Percentiles rank a stretch among this genome's conserved stretches.
phyloP scores from a whole-genome alignment of 2,888 invertebrate genomes.

The Orthosia gothica region DNA sequence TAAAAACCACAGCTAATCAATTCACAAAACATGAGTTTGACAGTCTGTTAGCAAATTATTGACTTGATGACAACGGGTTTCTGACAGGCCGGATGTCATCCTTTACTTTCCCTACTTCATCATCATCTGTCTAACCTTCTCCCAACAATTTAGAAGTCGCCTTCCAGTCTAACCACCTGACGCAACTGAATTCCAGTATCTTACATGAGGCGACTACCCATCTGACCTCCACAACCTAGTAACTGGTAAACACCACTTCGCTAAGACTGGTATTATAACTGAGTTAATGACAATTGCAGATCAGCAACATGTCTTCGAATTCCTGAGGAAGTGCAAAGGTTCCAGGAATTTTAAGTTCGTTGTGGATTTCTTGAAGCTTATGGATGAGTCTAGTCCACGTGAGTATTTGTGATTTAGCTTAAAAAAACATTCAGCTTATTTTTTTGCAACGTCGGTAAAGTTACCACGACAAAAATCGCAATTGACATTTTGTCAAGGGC shows the following conservation, averaged over 20 bases:
- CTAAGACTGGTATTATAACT: neutral
- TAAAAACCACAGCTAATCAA: no score
- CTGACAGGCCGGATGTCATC: no score
- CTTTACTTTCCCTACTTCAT: neutral
- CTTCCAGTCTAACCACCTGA: no score
- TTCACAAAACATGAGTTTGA: no score
- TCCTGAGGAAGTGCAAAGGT: slow-evolving; percentile 72
- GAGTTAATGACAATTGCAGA: slow-evolving; percentile 62
- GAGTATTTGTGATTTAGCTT: slow-evolving; percentile 58
- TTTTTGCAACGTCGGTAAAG: no score
- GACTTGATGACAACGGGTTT: no score
- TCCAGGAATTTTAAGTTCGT: slow-evolving; percentile 71
- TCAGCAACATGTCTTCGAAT: slow-evolving; percentile 60
- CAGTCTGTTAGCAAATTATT: no score
- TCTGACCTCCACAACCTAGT: neutral
- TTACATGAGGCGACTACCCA: no score
- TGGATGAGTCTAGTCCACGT: slow-evolving; percentile 75
- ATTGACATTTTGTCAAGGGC: no score
- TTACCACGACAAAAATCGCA: no score
- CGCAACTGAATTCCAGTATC: no score
- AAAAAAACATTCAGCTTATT: no score
- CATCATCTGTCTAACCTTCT: neutral
- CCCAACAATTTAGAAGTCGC: neutral
- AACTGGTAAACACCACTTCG: neutral
- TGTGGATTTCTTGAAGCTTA: slow-evolving; percentile 70